Percentiles rank a stretch among this genome's conserved stretches.
Evolutionary conservation across 2,797 vertebrate species (phyloP).

Genomic region (Orestias chungarensis): DNA sequence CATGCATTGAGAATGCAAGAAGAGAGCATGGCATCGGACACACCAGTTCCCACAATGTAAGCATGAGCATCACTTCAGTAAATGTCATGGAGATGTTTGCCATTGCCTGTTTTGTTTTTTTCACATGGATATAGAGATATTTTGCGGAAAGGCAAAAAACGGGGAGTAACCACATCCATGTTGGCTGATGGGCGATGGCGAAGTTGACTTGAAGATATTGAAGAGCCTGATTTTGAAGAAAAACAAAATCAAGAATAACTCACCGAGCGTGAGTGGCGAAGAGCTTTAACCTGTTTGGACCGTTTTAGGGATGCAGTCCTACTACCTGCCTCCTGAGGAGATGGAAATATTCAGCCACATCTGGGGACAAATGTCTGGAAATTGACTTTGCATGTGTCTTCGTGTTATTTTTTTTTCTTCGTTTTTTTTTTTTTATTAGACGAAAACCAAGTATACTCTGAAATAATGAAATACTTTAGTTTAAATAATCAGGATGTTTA

Average conservation of each 20-base stretch:
- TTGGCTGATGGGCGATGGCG: constrained; percentile 62
- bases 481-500: neutral
- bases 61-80: constrained; percentile 35
- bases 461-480: neutral
- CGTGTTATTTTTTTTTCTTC: neutral
- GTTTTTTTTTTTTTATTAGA: neutral
- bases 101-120: constrained; percentile 37
- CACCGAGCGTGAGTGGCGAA: constrained; percentile 81
- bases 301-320: constrained; percentile 78
- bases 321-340: constrained; percentile 81
- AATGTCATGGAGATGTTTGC: constrained; percentile 66
- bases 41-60: constrained; percentile 21
- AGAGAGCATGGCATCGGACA: constrained; percentile 29
- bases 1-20: constrained; percentile 58
- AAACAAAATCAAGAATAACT: constrained; percentile 64
- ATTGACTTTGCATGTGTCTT: constrained; percentile 7
- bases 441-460: neutral
- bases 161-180: constrained; percentile 48
- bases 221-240: constrained; percentile 39
- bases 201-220: constrained; percentile 32
- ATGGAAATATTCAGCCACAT: constrained; percentile 69
- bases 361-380: constrained; percentile 42
- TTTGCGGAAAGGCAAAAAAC: constrained; percentile 43
- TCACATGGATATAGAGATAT: constrained; percentile 62
- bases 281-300: constrained; percentile 82